Conservation (phyloP, 2,888 invertebrate genomes). For the Myopa tessellatipennis region DNA sequence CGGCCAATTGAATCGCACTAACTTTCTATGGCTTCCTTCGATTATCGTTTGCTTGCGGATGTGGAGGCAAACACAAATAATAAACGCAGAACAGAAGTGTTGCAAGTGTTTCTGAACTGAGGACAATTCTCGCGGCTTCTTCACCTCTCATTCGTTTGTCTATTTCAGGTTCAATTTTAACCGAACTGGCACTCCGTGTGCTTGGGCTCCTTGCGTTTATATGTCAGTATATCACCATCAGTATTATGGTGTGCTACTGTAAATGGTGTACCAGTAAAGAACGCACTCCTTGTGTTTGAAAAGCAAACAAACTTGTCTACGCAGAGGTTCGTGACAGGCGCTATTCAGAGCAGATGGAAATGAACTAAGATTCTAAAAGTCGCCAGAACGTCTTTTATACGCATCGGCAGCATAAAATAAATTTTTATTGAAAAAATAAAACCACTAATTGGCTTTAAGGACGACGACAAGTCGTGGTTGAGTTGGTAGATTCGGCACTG, state of each 20-base stretch:
- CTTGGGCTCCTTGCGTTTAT: no score
- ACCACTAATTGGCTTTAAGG: constrained; percentile 30
- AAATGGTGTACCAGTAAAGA: no score
- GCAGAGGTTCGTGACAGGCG: not conserved
- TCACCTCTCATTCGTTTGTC: no score
- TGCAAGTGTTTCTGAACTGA: no score
- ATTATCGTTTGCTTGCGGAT: not conserved
- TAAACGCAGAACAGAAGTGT: no score
- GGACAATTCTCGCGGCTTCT: no score
- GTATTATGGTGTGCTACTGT: no score
- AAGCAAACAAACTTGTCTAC: no score
- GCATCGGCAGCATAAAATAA: not conserved
- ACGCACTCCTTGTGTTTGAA: no score
- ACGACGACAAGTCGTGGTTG: constrained; percentile 5
- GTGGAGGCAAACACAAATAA: constrained; percentile 1
- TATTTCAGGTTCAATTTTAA: no score
- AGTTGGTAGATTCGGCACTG: not conserved
- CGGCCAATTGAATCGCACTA: constrained; percentile 4
- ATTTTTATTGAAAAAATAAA: not conserved
- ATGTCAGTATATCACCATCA: no score
- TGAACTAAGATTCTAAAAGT: constrained; percentile 9
- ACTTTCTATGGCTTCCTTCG: constrained; percentile 23
- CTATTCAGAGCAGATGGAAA: not conserved
- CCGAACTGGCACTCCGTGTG: no score
- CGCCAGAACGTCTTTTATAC: constrained; percentile 28